Percentiles rank a stretch among this genome's conserved stretches.
Evolutionary conservation across 2,113 vertebrate genomes (phyloP).

Genomic region (Spea bombifrons): DNA sequence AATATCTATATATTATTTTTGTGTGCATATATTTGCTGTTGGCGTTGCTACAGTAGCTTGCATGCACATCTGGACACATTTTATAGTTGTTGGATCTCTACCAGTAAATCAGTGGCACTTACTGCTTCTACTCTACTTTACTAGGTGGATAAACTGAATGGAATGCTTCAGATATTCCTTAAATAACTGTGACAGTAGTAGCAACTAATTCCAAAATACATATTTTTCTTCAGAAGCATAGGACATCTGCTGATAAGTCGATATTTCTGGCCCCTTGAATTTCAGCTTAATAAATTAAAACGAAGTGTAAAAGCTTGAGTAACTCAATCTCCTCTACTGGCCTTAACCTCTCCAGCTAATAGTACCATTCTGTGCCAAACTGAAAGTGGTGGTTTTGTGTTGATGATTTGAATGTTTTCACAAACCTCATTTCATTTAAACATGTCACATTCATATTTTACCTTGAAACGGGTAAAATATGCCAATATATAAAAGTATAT

Average conservation of each 20-base stretch:
- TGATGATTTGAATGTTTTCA: conserved; percentile 21
- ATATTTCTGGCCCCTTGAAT: conserved; percentile 10
- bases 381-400: conserved; percentile 21
- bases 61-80: conserved; percentile 9
- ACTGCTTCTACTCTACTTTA: not conserved
- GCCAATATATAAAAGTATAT: too few species aligned
- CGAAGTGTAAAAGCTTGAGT: conserved; percentile 43
- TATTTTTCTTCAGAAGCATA: conserved; percentile 39
- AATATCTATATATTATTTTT: not conserved
- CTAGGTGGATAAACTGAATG: conserved; percentile 22
- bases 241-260: conserved; percentile 44
- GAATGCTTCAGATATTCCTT: conserved; percentile 31
- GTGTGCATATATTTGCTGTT: not conserved
- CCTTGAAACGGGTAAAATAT: too few species aligned
- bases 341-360: conserved; percentile 13
- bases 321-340: conserved; percentile 40
- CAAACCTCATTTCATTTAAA: conserved; percentile 25
- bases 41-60: not conserved
- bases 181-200: conserved; percentile 44
- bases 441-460: not conserved
- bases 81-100: not conserved
- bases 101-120: conserved; percentile 10
- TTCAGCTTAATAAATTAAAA: conserved; percentile 42
- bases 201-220: conserved; percentile 39
- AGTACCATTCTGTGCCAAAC: conserved; percentile 38